Base-by-base conservation (phyloP, 2,888 invertebrate species). In the Euplexia lucipara region DNA sequence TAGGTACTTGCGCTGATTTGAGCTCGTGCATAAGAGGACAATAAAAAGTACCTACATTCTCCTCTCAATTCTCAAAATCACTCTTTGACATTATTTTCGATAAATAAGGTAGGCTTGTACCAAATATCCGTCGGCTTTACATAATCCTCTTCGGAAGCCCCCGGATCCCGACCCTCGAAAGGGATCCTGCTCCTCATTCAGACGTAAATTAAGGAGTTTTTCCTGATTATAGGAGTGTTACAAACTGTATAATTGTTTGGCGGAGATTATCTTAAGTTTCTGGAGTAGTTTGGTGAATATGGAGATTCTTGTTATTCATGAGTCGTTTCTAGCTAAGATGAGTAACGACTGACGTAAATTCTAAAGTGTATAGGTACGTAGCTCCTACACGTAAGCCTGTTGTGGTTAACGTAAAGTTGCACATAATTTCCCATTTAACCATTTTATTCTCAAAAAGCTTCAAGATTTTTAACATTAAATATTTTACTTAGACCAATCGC, bases 51-150 rank as follows among this genome's bases (percentile, higher is more conserved):
- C n/a, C n/a, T n/a, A n/a, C 42, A 52, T 32, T 47, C 34, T 72
- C 14, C 12, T 22, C 48, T 30, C 52, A 30, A 37, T 45, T 58
- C 20, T 35, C 34, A 57, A 47, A 47, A 58, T 20, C 42, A 48
- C 61, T 34, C 61, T 47, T n/a, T 73, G 62, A 67, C 62, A 56
- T 67, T 78, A 78, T 62, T 73, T 62, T 75, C 62, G 58, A 78
- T 52, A 78, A 73, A 75, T 72, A 72, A 65, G 48, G 44, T 49
- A 72, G 65, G 73, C 52, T 57, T 44, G 52, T 47, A 22, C 26
- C 42, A 57, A 75, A 75, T 62, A 59, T 45, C 45, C 30, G 47
- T 20, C 52, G 62, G 75, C 62, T 74, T 75, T 57, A 59, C 53
- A 74, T 75, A 78, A 75, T 74, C 78, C 51, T 42, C 32, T 18